Evolutionary conservation across 2,797 vertebrate species (phyloP), one percentile per base, ranked within the genome.

Genomic region (Pagetopsis macropterus): DNA sequence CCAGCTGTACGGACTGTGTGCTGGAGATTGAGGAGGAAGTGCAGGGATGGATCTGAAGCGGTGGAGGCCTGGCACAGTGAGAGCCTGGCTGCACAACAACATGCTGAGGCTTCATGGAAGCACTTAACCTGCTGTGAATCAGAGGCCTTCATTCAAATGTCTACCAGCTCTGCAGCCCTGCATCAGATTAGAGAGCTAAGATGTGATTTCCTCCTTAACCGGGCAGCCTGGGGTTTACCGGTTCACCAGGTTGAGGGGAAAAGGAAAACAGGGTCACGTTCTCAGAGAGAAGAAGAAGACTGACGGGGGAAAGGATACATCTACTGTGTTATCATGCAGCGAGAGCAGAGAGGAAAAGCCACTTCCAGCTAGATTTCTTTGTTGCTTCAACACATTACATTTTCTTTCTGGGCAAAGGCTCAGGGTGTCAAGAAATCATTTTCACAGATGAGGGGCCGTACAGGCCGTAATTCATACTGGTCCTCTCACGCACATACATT

Each of bases 91-190:
- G 77, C 76, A 83, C 85, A 89, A 86, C 82, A 78, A 79, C 81
- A 78, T 50, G 64, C 75, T 27, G 71, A 82, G 84, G 85, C 84
- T 90, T 92, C 85, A 93, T 93, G 90, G 89, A 91, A 91, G 83
- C 92, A 94, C 90, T 93, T 95, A 91, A 94, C 91, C 90, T 86
- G 82, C 82, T 80, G 79, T 71, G 88, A 86, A 90, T 89, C 88
- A 82, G 78, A 85, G 87, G 87, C 79, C 72, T 81, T 65, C 81
- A 13, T 84, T 90, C 85, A 91, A 90, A 93, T 84, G 85, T 88
- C 81, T 75, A 87, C 83, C 92, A 89, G 91, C 87, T 84, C 80
- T 33, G 75, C 85, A 68, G 84, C 70, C 84, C 90, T 91, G 87
- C 82, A 83, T 91, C 88, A 87, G 78, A 91, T 90, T 92, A 92